Conservation (phyloP, 2,888 invertebrate species). For the Cordilura impudica region DNA sequence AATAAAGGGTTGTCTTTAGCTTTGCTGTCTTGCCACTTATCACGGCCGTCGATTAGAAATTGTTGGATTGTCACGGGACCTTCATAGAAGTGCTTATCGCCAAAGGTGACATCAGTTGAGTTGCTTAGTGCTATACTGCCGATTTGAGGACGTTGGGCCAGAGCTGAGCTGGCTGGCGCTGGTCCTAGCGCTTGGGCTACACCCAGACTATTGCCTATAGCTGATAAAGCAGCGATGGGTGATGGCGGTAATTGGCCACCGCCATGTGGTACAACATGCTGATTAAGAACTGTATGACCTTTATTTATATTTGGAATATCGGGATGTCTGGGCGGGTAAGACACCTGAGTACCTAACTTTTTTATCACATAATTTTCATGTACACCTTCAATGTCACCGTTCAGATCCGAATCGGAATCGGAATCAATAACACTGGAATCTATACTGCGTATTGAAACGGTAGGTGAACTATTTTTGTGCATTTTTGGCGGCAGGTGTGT, state of each 20-base stretch:
- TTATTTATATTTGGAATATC: conserved; percentile 70
- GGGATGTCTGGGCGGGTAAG: conserved; percentile 67
- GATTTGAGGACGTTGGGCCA: conserved; percentile 76
- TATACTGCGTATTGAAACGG: conserved; percentile 73
- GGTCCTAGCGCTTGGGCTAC: conserved; percentile 28
- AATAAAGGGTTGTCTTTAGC: conserved; percentile 72
- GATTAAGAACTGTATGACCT: conserved; percentile 71
- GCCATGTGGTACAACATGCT: conserved; percentile 65
- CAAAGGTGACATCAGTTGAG: conserved; percentile 86
- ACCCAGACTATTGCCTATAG: conserved; percentile 37
- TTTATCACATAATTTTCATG: conserved; percentile 72
- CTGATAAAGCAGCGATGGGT: conserved; percentile 19
- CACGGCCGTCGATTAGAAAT: conserved; percentile 80
- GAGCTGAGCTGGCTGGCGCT: conserved; percentile 18
- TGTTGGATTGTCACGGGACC: conserved; percentile 89
- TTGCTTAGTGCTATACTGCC: conserved; percentile 83
- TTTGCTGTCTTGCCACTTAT: conserved; percentile 70
- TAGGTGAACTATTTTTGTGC: conserved; percentile 66
- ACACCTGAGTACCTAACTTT: conserved; percentile 74
- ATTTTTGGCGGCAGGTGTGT: conserved; percentile 23
- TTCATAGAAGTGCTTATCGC: conserved; percentile 87
- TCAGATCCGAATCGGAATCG: conserved; percentile 71
- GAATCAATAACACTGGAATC: conserved; percentile 74
- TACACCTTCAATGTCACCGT: conserved; percentile 66
- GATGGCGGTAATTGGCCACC: conserved; percentile 1